Evolutionary conservation across 2,797 vertebrate species (phyloP).

Genomic region (Eutrigla gurnardus): DNA sequence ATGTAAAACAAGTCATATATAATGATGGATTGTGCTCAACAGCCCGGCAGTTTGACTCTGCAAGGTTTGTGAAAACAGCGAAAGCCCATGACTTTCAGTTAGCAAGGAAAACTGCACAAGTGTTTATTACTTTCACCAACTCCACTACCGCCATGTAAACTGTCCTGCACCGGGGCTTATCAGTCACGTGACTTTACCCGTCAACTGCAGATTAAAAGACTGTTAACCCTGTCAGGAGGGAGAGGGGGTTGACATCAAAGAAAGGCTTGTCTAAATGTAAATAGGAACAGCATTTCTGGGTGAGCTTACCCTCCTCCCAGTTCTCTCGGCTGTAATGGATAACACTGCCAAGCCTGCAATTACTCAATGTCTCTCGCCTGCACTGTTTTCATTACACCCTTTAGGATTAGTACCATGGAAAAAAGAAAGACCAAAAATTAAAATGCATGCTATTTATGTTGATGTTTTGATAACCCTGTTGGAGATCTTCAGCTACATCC

Average conservation of each 20-base stretch:
- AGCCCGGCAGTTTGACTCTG: constrained; percentile 11
- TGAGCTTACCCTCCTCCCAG: constrained; percentile 59
- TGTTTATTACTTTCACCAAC: constrained; percentile 32
- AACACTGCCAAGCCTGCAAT: constrained; percentile 79
- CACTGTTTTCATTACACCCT: constrained; percentile 79
- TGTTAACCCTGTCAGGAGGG: constrained; percentile 73
- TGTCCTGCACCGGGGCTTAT: constrained; percentile 35
- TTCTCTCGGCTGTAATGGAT: constrained; percentile 79
- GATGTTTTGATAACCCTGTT: constrained; percentile 57
- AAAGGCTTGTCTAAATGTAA: constrained; percentile 85
- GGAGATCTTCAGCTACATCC: constrained; percentile 12
- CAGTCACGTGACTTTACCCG: constrained; percentile 51
- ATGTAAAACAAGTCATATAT: constrained; percentile 56
- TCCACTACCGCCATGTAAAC: constrained; percentile 9
- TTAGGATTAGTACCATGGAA: constrained; percentile 62
- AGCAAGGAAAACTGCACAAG: constrained; percentile 13
- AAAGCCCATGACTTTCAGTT: constrained; percentile 17
- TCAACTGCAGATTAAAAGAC: constrained; percentile 73
- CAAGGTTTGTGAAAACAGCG: constrained; percentile 37
- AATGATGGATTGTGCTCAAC: constrained; percentile 65
- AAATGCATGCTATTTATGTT: constrained; percentile 49
- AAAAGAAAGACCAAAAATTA: constrained; percentile 26
- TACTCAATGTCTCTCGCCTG: constrained; percentile 80
- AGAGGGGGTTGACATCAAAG: constrained; percentile 48
- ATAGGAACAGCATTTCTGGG: constrained; percentile 75